Conservation (phyloP, 2,797 vertebrate genomes). For the Salmo trutta region DNA sequence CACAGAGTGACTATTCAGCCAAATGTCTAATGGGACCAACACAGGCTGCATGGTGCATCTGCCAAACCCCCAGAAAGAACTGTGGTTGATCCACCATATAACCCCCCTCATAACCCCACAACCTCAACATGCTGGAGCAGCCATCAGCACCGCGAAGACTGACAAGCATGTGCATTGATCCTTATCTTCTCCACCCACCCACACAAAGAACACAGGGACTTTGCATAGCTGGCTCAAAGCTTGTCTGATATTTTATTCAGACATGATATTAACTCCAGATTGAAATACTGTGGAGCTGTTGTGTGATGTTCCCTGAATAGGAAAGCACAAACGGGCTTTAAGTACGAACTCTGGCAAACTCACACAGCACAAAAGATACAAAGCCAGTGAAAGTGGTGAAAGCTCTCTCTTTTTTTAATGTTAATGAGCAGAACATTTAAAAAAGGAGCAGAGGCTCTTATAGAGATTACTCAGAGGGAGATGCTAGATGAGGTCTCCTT, state of each 20-base stretch:
- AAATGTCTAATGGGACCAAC: conserved; percentile 58
- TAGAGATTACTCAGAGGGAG: not conserved
- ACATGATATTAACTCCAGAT: conserved; percentile 1
- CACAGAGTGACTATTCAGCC: conserved; percentile 33
- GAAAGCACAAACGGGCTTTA: too few species aligned
- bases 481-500: not conserved
- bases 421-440: not conserved
- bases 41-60: conserved; percentile 1
- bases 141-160: conserved; percentile 21
- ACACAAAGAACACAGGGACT: not conserved
- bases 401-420: not conserved
- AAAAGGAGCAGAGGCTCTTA: conserved; percentile 3
- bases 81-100: not conserved
- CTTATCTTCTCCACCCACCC: conserved; percentile 8
- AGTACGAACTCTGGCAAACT: too few species aligned
- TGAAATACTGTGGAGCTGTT: not conserved
- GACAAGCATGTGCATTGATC: conserved; percentile 18
- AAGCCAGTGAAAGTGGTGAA: not conserved
- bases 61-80: conserved; percentile 1
- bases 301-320: not conserved
- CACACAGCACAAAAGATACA: too few species aligned
- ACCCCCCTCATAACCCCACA: conserved; percentile 15
- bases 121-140: conserved; percentile 31
- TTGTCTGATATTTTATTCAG: not conserved
- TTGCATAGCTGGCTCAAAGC: too few species aligned